Base-by-base conservation (phyloP, 2,113 vertebrate genomes). In the Pycnonotus jocosus region DNA sequence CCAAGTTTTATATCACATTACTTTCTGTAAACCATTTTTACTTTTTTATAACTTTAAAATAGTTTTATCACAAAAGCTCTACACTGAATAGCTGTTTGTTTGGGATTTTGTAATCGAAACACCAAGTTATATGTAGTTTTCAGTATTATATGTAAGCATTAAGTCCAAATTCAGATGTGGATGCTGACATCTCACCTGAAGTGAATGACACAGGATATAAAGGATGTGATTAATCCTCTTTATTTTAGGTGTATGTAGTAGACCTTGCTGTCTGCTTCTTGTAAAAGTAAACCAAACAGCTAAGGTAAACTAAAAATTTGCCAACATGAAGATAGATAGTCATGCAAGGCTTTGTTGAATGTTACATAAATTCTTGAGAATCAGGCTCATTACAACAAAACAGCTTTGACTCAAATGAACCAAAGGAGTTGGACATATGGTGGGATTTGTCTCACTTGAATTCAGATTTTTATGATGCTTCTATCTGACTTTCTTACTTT, bases 301-400 rank as follows among this genome's bases (percentile, higher is more conserved):
- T 88, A 44, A 60, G 11, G 31, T 77, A 69, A 64, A 45, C 28
- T 64, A 31, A 81, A 78, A 25, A 12, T 22, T 28, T 61, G 10
- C 45, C 10, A 42, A 1, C 0, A 0, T 81, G 57, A 61, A 57
- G 38, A 68, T 5, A 42, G 25, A 31, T 22, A 31, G 15, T 42
- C 0, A 0, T 35, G 16, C 27, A 70, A 57, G 37, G 14, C 21
- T 61, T 61, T 78, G 37, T 27, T 60, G 50, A 47, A 44, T 61
- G 12, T 61, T 79, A 47, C 22, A 19, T 62, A 65, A 78, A 22
- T 81, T 81, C 23, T 58, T 42, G n/a, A 65, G 30, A 56, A 60
- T 69, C 0, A 0, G 35, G 50, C 30, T 81, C 15, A 15, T 77
- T 72, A 21, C 0, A 6, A 7, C 25, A 73, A 57, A 81, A 28